Percentiles rank a stretch among this genome's conserved stretches.
These are phyloP conservation scores for Hippocampus comes DNA, from an alignment of 2,113 vertebrate genomes.

Conservation along the genomic window DNA sequence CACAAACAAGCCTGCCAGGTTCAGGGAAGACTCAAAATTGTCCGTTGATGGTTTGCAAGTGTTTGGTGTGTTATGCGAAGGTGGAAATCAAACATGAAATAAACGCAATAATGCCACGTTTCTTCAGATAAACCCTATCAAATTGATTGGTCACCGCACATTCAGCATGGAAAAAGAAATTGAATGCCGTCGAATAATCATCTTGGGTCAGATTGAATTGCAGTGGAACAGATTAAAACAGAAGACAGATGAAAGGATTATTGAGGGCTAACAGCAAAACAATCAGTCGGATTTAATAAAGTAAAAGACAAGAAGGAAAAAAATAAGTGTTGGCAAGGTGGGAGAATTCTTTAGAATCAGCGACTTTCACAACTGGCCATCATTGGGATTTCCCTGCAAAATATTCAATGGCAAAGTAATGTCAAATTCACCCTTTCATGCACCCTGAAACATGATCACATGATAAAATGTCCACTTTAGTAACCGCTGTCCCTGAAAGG, in stretches of 20 bases:
- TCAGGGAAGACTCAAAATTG: no score
- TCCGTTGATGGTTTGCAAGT: no score
- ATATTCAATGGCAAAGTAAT: not conserved
- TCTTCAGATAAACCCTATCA: not conserved
- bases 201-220: not conserved
- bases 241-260: not conserved
- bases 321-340: not conserved
- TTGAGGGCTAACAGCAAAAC: not conserved
- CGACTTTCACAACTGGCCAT: not conserved
- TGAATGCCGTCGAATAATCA: not conserved
- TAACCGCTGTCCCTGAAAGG: no score
- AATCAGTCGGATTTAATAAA: conserved; percentile 2
- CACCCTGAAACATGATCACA: no score
- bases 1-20: no score
- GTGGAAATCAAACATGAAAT: no score
- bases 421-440: not conserved
- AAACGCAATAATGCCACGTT: not conserved
- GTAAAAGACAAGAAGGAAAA: conserved; percentile 2
- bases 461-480: no score
- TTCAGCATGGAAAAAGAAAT: not conserved
- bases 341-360: not conserved
- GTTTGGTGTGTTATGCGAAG: no score
- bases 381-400: not conserved
- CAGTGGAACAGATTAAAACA: not conserved
- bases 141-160: not conserved